A percentile compares a stretch with the other conserved stretches of the same genome.
phyloP scores from a whole-genome alignment of 2,888 invertebrate species.

The Cerastis leucographa region DNA sequence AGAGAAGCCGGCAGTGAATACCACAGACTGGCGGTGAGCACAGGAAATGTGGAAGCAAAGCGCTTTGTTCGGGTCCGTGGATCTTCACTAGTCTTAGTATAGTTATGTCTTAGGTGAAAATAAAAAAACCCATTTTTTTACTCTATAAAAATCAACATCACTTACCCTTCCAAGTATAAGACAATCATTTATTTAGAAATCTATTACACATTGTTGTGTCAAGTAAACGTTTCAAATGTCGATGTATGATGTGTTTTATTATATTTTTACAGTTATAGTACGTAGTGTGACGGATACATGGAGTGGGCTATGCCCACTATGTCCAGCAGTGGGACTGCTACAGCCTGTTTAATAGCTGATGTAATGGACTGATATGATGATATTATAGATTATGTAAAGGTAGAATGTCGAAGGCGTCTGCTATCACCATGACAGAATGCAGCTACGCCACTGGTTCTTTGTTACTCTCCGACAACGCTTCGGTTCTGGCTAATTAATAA shows the following conservation, averaged over 20 bases:
- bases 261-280: not conserved
- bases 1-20: not conserved
- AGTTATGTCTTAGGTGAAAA: not conserved
- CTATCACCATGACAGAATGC: too few species aligned
- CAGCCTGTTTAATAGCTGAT: not conserved
- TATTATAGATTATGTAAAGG: not conserved
- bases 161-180: not conserved
- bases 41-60: too few species aligned
- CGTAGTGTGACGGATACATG: not conserved
- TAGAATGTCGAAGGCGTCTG: not conserved
- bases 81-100: not conserved
- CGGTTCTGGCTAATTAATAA: not conserved
- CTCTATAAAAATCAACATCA: not conserved
- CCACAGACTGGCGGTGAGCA: not conserved
- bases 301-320: not conserved
- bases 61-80: too few species aligned
- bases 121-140: not conserved
- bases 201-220: constrained; percentile 8
- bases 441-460: not conserved
- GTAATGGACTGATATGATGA: not conserved
- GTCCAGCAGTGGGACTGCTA: not conserved
- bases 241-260: constrained; percentile 26
- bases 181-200: constrained; percentile 18
- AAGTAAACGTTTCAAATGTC: constrained; percentile 23
- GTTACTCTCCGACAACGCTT: not conserved